Conservation (phyloP, 2,888 invertebrate genomes). For the Teleiodes luculella region DNA sequence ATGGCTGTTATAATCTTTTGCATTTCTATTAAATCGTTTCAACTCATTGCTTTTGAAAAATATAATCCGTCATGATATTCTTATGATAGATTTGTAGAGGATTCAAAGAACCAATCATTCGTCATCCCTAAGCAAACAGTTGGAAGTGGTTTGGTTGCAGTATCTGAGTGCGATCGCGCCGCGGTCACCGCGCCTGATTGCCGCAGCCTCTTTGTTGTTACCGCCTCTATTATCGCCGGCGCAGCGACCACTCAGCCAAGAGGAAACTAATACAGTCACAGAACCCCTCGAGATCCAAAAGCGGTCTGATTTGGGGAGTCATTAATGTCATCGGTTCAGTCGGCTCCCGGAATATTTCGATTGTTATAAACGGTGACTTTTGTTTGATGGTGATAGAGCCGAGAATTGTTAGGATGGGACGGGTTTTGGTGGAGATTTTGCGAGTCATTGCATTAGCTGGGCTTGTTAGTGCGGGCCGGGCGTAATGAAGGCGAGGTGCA, state of each 20-base stretch:
- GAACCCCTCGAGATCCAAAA: constrained; percentile 51
- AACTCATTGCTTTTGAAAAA: constrained; percentile 6
- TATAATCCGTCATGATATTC: constrained; percentile 13
- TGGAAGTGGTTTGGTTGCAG: constrained; percentile 33
- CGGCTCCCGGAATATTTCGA: constrained; percentile 53
- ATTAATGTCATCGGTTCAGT: constrained; percentile 69
- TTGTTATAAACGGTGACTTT: constrained; percentile 33
- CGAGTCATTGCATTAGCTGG: constrained; percentile 76
- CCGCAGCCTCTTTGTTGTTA: constrained; percentile 56
- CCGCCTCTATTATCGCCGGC: constrained; percentile 52
- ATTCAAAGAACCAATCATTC: constrained; percentile 18
- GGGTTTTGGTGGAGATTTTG: constrained; percentile 46
- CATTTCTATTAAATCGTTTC: constrained; percentile 5
- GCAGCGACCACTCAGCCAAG: constrained; percentile 35
- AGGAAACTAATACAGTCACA: constrained; percentile 56
- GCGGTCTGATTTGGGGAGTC: constrained; percentile 56
- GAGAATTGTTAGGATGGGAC: constrained; percentile 25
- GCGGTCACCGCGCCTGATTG: constrained; percentile 60
- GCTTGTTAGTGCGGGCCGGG: constrained; percentile 67
- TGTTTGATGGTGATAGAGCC: constrained; percentile 29
- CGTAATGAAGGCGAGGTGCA: constrained; percentile 72
- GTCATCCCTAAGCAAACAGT: constrained; percentile 41
- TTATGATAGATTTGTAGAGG: constrained; percentile 16
- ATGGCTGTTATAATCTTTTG: constrained; percentile 8
- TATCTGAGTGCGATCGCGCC: constrained; percentile 35